These are phyloP conservation scores for Okamejei kenojei DNA, from an alignment of 2,797 vertebrate species.

Conservation along the genomic window DNA sequence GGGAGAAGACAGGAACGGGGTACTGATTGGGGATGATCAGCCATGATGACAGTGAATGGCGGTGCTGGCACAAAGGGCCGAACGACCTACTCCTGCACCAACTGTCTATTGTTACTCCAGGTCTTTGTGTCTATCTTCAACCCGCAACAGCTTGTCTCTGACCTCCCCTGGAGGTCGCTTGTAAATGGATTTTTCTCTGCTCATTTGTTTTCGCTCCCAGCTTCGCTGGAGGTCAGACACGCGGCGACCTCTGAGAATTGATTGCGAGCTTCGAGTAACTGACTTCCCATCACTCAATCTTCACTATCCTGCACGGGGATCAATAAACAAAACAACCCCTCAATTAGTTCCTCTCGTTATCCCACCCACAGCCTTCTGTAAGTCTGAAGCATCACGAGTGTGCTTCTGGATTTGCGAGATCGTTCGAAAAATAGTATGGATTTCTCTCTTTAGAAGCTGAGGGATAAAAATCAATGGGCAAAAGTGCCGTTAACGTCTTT, in stretches of 20 bases:
- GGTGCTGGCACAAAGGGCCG: too few relatives aligned
- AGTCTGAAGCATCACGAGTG: constrained; percentile 39
- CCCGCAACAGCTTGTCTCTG: constrained; percentile 45
- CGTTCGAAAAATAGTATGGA: constrained; percentile 39
- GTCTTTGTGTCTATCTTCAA: constrained; percentile 40
- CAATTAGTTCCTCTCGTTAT: constrained; percentile 41
- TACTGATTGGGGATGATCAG: too few relatives aligned
- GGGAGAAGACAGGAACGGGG: too few relatives aligned
- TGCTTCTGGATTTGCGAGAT: constrained; percentile 40
- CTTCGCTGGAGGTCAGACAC: constrained; percentile 21
- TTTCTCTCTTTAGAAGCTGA: constrained; percentile 39
- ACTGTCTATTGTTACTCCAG: too few relatives aligned
- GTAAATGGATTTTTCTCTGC: constrained; percentile 43
- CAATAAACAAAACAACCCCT: constrained; percentile 36
- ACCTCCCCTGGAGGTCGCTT: constrained; percentile 45
- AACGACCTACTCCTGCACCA: too few relatives aligned
- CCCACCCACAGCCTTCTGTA: constrained; percentile 38
- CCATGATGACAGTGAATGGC: too few relatives aligned
- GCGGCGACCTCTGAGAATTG: not conserved
- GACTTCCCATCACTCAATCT: constrained; percentile 47
- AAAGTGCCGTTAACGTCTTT: not conserved
- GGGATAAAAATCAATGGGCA: not conserved
- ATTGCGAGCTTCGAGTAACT: constrained; percentile 20
- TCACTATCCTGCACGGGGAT: constrained; percentile 42
- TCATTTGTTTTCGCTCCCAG: not conserved